Conservation (phyloP, 1,140 invertebrate species). For the Diorhabda carinulata region DNA sequence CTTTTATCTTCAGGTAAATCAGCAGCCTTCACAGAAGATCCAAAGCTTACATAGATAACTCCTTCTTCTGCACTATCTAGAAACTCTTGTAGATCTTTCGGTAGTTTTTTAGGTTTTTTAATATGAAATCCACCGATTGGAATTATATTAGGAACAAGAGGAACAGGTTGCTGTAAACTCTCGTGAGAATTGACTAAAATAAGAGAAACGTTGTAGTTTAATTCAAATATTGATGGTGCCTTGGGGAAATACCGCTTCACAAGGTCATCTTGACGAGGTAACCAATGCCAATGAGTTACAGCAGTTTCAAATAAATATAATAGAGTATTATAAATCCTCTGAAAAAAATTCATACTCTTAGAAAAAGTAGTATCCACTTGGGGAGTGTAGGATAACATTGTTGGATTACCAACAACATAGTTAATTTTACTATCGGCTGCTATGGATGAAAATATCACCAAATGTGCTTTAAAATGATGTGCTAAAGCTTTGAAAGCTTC, state of each 20-base stretch:
- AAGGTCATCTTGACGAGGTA: constrained; percentile 32
- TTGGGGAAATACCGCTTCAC: constrained; percentile 46
- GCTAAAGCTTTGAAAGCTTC: constrained; percentile 64
- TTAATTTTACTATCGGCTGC: constrained; percentile 32
- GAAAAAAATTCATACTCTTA: constrained; percentile 48
- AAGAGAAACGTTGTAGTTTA: constrained; percentile 52
- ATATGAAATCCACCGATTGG: constrained; percentile 56
- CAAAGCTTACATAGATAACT: constrained; percentile 66
- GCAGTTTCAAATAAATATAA: neutral
- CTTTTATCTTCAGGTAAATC: constrained; percentile 49
- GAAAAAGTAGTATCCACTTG: constrained; percentile 34
- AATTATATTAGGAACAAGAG: constrained; percentile 54
- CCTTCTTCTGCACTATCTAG: constrained; percentile 57
- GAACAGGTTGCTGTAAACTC: constrained; percentile 51
- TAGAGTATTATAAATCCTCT: constrained; percentile 47
- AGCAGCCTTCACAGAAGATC: constrained; percentile 54
- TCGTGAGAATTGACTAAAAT: constrained; percentile 57
- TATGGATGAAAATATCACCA: constrained; percentile 51
- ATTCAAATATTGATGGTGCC: constrained; percentile 49
- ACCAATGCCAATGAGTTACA: neutral
- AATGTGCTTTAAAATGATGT: constrained; percentile 58
- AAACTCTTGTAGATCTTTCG: constrained; percentile 55
- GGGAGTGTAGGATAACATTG: constrained; percentile 43
- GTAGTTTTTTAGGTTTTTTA: constrained; percentile 41
- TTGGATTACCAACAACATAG: constrained; percentile 43